These are phyloP conservation scores for Ifrita kowaldi DNA, from an alignment of 2,113 vertebrate species.

Conservation along the genomic window DNA sequence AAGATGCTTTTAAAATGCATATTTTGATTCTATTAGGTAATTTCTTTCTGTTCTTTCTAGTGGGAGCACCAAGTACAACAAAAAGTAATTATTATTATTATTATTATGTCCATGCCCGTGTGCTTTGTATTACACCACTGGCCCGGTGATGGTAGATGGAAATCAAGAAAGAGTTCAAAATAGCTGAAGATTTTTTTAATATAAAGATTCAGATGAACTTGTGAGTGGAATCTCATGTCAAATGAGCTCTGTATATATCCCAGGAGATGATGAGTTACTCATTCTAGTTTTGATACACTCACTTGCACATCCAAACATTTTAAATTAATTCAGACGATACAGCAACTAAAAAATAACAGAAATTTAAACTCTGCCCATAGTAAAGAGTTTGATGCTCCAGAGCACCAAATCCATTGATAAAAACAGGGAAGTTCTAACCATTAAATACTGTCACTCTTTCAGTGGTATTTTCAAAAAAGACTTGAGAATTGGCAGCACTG, in stretches of 20 bases:
- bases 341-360: not conserved
- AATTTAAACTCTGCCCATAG: not conserved
- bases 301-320: not conserved
- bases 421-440: not conserved
- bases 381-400: not conserved
- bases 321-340: not conserved
- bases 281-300: not conserved
- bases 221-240: not conserved
- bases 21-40: not conserved
- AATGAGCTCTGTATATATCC: not conserved
- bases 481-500: not conserved
- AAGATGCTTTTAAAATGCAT: not conserved
- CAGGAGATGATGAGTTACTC: not conserved
- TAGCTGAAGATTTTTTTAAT: not conserved
- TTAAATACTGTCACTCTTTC: not conserved
- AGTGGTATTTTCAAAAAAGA: not conserved
- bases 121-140: not conserved
- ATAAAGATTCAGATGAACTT: not conserved
- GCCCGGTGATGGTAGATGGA: not conserved
- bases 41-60: not conserved
- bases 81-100: too few species aligned
- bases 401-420: constrained; percentile 14
- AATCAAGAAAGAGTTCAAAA: not conserved
- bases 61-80: not conserved
- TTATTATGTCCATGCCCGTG: not conserved